phyloP scores from a whole-genome alignment of 2,888 invertebrate species.

The Protophormia terraenovae region DNA sequence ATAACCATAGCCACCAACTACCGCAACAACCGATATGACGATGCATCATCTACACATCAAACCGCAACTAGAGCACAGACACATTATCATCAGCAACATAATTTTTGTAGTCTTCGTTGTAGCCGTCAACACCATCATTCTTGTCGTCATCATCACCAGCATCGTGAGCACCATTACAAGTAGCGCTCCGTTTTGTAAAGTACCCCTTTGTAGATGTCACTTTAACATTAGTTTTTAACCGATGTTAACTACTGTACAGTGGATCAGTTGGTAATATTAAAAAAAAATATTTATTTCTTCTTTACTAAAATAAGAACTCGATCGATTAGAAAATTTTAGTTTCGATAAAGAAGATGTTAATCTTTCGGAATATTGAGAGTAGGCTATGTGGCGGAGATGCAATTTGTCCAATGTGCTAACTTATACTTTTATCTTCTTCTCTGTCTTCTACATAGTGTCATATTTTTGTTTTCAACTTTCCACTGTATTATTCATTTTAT shows the following conservation, averaged over 20 bases:
- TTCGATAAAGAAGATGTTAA: too few species aligned
- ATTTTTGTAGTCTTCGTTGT: conserved; percentile 24
- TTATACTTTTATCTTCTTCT: too few species aligned
- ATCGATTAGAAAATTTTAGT: too few species aligned
- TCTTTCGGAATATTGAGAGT: too few species aligned
- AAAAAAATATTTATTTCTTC: too few species aligned
- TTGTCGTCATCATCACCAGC: conserved; percentile 40
- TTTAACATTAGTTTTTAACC: conserved; percentile 50
- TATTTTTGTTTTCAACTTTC: not conserved
- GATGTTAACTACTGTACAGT: conserved; percentile 37
- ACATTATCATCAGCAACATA: conserved; percentile 46
- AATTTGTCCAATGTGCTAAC: too few species aligned
- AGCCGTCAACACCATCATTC: conserved; percentile 22
- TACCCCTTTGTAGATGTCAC: conserved; percentile 58
- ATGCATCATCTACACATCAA: conserved; percentile 37
- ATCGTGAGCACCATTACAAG: conserved; percentile 36
- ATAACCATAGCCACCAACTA: conserved; percentile 26
- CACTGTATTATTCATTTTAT: not conserved
- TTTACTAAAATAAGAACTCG: not conserved
- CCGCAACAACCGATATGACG: conserved; percentile 23
- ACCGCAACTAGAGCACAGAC: conserved; percentile 61
- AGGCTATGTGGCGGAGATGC: too few species aligned
- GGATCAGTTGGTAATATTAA: not conserved
- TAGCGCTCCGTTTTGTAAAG: conserved; percentile 39
- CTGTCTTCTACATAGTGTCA: too few species aligned